Evolutionary conservation across 2,888 invertebrate genomes (phyloP), one percentile per base, ranked within the genome.

Genomic region (Melikaiella ostensackeni): DNA sequence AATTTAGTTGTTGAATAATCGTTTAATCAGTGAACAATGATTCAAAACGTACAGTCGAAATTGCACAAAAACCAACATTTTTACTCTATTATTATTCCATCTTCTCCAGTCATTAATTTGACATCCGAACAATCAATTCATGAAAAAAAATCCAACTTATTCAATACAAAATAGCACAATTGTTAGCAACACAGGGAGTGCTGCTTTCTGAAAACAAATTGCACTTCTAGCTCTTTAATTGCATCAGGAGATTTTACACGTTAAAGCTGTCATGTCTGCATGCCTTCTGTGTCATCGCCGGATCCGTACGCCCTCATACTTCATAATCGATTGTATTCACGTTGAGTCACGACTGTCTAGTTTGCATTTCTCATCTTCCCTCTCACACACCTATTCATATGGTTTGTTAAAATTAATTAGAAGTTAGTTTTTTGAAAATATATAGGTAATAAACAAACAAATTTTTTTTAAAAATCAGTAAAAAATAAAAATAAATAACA

Each of bases 261-360:
- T 42, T 46, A 42, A 66, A 42, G 42, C 66, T 66, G 66, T 66
- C 66, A 66, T 66, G 42, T 66, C 42, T 42, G 38, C 42, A 42
- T 46, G 42, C 46, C 16, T 66, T 66, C 42, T 66, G 66, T 42
- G 66, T 66, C 66, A 66, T 66, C 66, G 42, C 66, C 38, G 42
- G 38, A 66, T 66, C 27, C 24, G 42, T 19, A 66, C 66, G 66
- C 42, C 66, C 66, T 66, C 66, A 66, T 66, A 24, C 42, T 66
- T 66, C 66, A 42, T 66, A 66, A 66, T 66, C 66, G 66, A 66
- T 42, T 66, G 66, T 66, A 66, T 66, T 66, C 66, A 42, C 66
- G 24, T 42, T 42, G 66, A 66, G 42, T 42, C 66, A 63, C 63
- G 63, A 63, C 33, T 63, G 66, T 46, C 16, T 66, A 24, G 24